These are phyloP conservation scores for Drosophila neocordata DNA, from an alignment of 1,140 invertebrate species.

Conservation along the genomic window DNA sequence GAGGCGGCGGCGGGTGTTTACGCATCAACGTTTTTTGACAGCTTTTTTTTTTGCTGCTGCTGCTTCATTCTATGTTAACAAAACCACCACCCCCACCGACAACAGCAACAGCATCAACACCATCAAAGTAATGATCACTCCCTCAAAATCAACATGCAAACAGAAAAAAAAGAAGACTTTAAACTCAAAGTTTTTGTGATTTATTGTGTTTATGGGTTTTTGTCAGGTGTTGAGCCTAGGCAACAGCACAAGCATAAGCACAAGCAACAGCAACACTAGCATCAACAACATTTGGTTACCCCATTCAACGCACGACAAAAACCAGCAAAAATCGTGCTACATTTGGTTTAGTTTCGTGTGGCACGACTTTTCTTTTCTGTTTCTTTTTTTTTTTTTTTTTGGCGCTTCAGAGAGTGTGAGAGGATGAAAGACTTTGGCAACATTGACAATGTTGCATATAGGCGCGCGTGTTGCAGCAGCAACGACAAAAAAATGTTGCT, in stretches of 20 bases:
- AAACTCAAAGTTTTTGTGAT: constrained; percentile 40
- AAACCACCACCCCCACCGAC: too few relatives aligned
- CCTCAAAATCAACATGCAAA: not conserved
- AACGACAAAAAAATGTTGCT: constrained; percentile 14
- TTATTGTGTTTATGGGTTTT: constrained; percentile 63
- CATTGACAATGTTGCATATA: constrained; percentile 51
- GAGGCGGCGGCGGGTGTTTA: constrained; percentile 65
- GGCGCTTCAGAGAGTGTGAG: constrained; percentile 20
- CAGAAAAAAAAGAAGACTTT: constrained; percentile 8
- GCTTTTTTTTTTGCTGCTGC: constrained; percentile 36
- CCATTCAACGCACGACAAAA: constrained; percentile 63
- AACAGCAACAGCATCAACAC: not conserved
- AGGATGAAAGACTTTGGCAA: constrained; percentile 36
- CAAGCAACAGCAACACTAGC: constrained; percentile 9
- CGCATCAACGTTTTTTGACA: constrained; percentile 77
- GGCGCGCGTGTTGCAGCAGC: constrained; percentile 4
- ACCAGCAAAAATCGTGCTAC: constrained; percentile 59
- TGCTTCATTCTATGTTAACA: too few relatives aligned
- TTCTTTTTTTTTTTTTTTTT: not conserved
- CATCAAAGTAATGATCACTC: constrained; percentile 14
- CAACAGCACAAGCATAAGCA: constrained; percentile 30
- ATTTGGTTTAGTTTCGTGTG: constrained; percentile 74
- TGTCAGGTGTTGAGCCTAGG: constrained; percentile 67
- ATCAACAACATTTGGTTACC: constrained; percentile 59
- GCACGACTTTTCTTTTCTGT: constrained; percentile 57